Evolutionary conservation across 92 coral and sea anemone species (phyloP).

Genomic region (Epizoanthus stellaris): DNA sequence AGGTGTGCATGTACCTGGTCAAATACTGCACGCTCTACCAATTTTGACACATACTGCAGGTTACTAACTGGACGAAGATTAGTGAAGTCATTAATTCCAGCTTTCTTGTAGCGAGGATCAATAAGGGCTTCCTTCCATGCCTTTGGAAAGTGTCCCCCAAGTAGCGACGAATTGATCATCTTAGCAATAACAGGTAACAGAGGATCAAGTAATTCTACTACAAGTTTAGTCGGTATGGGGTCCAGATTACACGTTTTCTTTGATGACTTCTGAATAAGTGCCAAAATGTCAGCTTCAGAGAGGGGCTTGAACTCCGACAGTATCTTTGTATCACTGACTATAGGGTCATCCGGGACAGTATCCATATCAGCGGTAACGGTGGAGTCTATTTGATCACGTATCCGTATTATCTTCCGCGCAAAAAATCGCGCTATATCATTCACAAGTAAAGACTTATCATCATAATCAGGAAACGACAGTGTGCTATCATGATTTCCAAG

Average conservation of each 20-base stretch:
- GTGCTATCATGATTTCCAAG: slow-evolving; percentile 16
- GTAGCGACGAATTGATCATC: slow-evolving; percentile 12
- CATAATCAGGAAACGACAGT: slow-evolving; percentile 14
- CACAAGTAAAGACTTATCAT: neutral
- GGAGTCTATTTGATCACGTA: slow-evolving; percentile 33
- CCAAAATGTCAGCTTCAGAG: slow-evolving; percentile 11
- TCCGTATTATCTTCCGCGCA: slow-evolving; percentile 34
- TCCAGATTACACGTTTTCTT: slow-evolving; percentile 32
- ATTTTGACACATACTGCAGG: slow-evolving; percentile 19
- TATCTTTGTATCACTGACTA: slow-evolving; percentile 3
- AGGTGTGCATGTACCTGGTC: slow-evolving; percentile 32
- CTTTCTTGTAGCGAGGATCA: slow-evolving; percentile 20
- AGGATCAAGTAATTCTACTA: slow-evolving; percentile 9
- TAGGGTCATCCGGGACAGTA: slow-evolving; percentile 22
- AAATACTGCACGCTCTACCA: slow-evolving; percentile 13
- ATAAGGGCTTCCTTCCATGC: slow-evolving; percentile 6
- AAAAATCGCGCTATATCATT: slow-evolving; percentile 1
- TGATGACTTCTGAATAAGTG: slow-evolving; percentile 20
- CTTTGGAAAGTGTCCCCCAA: slow-evolving; percentile 11
- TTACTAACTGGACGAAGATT: slow-evolving; percentile 22
- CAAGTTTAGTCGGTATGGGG: slow-evolving; percentile 36
- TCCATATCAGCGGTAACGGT: neutral
- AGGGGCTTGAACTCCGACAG: slow-evolving; percentile 19
- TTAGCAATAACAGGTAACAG: slow-evolving; percentile 9
- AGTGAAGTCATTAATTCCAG: slow-evolving; percentile 15